These are phyloP conservation scores for Indri indri DNA, from an alignment of 2,113 vertebrate genomes.

Conservation along the genomic window DNA sequence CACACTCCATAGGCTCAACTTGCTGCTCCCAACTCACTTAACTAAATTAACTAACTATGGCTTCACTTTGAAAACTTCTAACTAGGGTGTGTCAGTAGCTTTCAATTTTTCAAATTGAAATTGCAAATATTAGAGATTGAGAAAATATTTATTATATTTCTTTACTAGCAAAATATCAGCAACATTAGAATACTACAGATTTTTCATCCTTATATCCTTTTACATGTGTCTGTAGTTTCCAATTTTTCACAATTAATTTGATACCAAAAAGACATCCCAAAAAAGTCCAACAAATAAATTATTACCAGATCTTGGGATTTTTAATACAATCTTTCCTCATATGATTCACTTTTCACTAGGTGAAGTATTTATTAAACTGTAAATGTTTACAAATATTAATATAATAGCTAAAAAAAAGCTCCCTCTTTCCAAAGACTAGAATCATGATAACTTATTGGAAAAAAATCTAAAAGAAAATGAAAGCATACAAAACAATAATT, in stretches of 20 bases:
- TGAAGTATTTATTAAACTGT: background rate
- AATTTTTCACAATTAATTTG: background rate
- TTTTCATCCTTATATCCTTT: background rate
- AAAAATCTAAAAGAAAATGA: background rate
- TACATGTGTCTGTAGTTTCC: background rate
- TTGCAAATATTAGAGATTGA: background rate
- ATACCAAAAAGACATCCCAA: background rate
- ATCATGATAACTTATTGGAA: background rate
- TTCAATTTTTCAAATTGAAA: background rate
- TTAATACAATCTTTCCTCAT: background rate
- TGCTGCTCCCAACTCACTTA: background rate
- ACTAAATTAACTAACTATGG: background rate
- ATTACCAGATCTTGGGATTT: background rate
- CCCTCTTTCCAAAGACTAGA: background rate
- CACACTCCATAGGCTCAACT: background rate
- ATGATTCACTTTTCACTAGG: background rate
- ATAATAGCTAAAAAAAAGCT: background rate
- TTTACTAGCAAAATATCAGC: background rate
- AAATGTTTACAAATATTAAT: background rate
- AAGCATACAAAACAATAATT: background rate
- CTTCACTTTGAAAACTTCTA: background rate
- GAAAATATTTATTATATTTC: background rate
- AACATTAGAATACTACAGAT: background rate
- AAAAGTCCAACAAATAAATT: background rate
- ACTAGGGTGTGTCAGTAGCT: background rate